phyloP scores from a whole-genome alignment of 2,888 invertebrate genomes.

The Erebia ligea region DNA sequence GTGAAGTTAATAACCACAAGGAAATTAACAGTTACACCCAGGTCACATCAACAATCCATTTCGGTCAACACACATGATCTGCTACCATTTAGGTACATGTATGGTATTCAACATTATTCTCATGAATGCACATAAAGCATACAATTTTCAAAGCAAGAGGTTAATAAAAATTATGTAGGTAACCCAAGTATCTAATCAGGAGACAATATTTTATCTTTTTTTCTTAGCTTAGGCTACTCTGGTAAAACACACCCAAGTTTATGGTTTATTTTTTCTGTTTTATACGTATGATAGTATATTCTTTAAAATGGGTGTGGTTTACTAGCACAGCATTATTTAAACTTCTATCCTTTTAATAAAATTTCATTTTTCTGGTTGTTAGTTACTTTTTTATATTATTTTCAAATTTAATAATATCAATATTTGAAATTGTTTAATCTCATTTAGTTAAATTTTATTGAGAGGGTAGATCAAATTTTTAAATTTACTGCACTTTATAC shows the following conservation, averaged over 20 bases:
- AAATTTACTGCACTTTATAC: conserved; percentile 80
- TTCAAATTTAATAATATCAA: not conserved
- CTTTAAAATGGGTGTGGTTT: conserved; percentile 64
- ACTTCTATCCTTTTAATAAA: conserved; percentile 63
- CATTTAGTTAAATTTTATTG: conserved; percentile 51
- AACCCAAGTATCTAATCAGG: conserved; percentile 53
- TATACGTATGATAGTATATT: conserved; percentile 29
- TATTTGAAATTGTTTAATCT: conserved; percentile 19
- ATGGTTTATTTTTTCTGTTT: conserved; percentile 35
- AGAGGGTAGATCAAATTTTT: conserved; percentile 67
- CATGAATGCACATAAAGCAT: conserved; percentile 64
- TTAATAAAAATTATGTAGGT: conserved; percentile 47
- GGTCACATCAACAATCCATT: conserved; percentile 78
- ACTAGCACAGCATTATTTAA: conserved; percentile 75
- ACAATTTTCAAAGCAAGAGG: conserved; percentile 53
- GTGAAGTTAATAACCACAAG: conserved; percentile 56
- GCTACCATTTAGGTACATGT: conserved; percentile 55
- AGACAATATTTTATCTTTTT: conserved; percentile 63
- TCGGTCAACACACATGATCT: conserved; percentile 57
- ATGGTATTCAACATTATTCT: conserved; percentile 50
- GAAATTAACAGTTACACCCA: conserved; percentile 72
- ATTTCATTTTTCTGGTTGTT: conserved; percentile 31
- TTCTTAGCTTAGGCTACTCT: conserved; percentile 80
- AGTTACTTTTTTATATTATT: conserved; percentile 9
- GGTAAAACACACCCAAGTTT: conserved; percentile 66